phyloP scores from a whole-genome alignment of 2,888 invertebrate genomes.

The Morpho helenor region DNA sequence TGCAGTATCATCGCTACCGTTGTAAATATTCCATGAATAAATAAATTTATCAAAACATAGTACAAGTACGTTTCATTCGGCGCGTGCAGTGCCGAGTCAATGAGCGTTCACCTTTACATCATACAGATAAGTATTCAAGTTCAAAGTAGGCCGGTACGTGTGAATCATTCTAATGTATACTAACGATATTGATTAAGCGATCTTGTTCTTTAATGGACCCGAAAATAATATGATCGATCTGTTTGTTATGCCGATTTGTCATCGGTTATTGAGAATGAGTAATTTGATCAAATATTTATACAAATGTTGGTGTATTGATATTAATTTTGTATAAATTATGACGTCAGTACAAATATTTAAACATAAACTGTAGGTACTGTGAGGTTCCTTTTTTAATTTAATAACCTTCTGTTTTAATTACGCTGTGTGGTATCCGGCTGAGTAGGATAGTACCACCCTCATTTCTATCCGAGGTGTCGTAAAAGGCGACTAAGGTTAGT shows the following conservation, averaged over 20 bases:
- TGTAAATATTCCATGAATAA: too few species aligned
- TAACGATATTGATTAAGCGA: constrained; percentile 24
- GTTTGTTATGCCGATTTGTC: constrained; percentile 11
- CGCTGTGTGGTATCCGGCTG: too few species aligned
- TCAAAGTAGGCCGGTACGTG: constrained; percentile 32
- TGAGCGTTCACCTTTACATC: constrained; percentile 8
- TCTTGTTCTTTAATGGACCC: constrained; percentile 24
- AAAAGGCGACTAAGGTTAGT: too few species aligned
- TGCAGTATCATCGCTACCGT: too few species aligned
- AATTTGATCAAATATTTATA: not conserved
- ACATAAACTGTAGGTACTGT: too few species aligned
- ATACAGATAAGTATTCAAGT: constrained; percentile 22
- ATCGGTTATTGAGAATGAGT: constrained; percentile 6
- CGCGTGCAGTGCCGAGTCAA: constrained; percentile 3
- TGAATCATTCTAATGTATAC: constrained; percentile 30
- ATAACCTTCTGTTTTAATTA: too few species aligned
- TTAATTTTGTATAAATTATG: too few species aligned
- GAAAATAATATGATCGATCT: constrained; percentile 22
- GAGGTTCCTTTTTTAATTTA: too few species aligned
- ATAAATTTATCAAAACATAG: not conserved
- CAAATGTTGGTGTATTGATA: not conserved
- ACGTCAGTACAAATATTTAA: too few species aligned
- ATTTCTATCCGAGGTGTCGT: too few species aligned
- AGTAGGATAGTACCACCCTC: too few species aligned
- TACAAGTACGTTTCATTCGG: not conserved